phyloP scores from a whole-genome alignment of 2,888 invertebrate genomes.

The Mythimna lalbum region DNA sequence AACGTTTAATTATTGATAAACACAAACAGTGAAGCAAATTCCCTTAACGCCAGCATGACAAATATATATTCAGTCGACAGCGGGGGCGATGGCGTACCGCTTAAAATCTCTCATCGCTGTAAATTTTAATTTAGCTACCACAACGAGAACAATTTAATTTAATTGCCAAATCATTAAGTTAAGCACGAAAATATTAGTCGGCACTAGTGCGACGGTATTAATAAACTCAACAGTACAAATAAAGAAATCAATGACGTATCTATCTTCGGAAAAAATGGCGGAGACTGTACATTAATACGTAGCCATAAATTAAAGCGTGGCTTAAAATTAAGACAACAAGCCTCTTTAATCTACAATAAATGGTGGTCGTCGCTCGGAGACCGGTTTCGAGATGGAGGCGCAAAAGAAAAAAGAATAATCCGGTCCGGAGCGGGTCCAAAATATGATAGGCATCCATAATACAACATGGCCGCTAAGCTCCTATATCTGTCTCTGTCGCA shows the following conservation, averaged over 20 bases:
- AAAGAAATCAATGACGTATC: slow-evolving; percentile 87
- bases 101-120: slow-evolving; percentile 84
- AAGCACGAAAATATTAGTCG: slow-evolving; percentile 89
- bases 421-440: slow-evolving; percentile 90
- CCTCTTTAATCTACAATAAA: slow-evolving; percentile 91
- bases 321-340: slow-evolving; percentile 91
- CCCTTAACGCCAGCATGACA: slow-evolving; percentile 73
- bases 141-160: slow-evolving; percentile 89
- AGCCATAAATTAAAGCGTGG: slow-evolving; percentile 89
- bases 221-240: slow-evolving; percentile 79
- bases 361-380: slow-evolving; percentile 88
- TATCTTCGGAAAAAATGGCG: slow-evolving; percentile 86
- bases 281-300: slow-evolving; percentile 87
- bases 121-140: slow-evolving; percentile 89
- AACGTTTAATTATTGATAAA: slow-evolving; percentile 63
- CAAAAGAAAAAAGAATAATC: slow-evolving; percentile 89
- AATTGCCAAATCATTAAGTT: slow-evolving; percentile 91
- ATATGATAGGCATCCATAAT: slow-evolving; percentile 91
- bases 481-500: slow-evolving; percentile 81
- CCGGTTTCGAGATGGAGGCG: slow-evolving; percentile 89
- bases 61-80: slow-evolving; percentile 69
- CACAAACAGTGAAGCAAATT: slow-evolving; percentile 68
- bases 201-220: slow-evolving; percentile 85
- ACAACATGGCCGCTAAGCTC: slow-evolving; percentile 91
- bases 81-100: slow-evolving; percentile 72